A percentile compares a stretch with the other conserved stretches of the same genome.
These are phyloP conservation scores for Metridium senile DNA, from an alignment of 92 coral and sea anemone genomes.

Conservation along the genomic window DNA sequence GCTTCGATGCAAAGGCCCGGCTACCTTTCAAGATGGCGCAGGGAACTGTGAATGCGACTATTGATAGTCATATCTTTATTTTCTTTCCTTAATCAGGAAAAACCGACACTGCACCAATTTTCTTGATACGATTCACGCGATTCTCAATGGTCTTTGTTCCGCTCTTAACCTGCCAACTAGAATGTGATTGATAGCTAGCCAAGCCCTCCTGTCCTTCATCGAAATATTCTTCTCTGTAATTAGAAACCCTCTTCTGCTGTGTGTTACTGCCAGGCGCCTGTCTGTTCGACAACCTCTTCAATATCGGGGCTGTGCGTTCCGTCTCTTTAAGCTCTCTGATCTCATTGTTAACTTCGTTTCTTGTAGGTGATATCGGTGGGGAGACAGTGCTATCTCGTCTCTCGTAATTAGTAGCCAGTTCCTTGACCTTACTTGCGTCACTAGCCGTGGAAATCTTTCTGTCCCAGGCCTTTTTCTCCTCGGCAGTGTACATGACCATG, in stretches of 20 bases:
- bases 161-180: not conserved
- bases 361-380: not conserved
- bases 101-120: slow-evolving; percentile 28
- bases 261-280: not conserved
- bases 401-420: not conserved
- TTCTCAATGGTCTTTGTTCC: slow-evolving; percentile 22
- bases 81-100: slow-evolving; percentile 13
- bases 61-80: not conserved
- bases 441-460: not conserved
- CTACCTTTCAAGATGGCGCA: no score
- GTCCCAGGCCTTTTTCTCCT: not conserved
- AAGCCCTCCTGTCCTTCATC: not conserved
- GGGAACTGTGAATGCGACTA: no score
- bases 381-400: not conserved
- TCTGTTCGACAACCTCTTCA: not conserved
- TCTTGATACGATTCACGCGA: slow-evolving; percentile 4
- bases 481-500: slow-evolving; percentile 5
- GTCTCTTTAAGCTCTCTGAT: not conserved
- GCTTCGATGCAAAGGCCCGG: no score
- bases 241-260: not conserved
- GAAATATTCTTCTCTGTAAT: not conserved
- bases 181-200: not conserved
- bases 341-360: not conserved
- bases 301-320: not conserved
- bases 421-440: slow-evolving; percentile 4